Base-by-base conservation (phyloP, 1,140 invertebrate species). In the Triops longicaudatus region DNA sequence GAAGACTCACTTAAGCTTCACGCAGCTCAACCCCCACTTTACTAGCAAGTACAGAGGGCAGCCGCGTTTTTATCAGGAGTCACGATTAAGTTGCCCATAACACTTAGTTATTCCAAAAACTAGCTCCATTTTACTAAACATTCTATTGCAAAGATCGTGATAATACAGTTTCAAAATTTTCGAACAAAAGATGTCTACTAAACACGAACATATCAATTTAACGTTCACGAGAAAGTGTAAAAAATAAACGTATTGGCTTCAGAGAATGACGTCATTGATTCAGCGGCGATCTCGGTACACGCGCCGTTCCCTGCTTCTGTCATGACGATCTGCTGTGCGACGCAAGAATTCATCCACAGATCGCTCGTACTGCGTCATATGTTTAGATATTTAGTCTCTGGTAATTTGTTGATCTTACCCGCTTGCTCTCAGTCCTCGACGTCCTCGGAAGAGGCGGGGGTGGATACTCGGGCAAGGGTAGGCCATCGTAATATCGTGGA, bases 341-440 rank as follows among this genome's bases (percentile, higher is more conserved):
- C 94, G 92, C 72, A 96, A 85, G 83, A 96, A 95, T 82, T 95
- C 93, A 83, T 95, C 93, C 37, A 97, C 94, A 77, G 93, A 94
- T 73, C 94, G 88, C 82, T 96, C 93, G 84, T 95, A 95, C 83
- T 87, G 81, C 73, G 84, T 81, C 78, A 37, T 37, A 37, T 7
- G 41, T 75, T 79, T 26, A 26, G 26, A 76, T n/a, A 22, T 4
- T 71, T 17, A 76, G 26, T 9, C 63, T 37, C n/a, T 17, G 31
- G 22, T 79, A 14, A 41, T 10, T 11, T 74, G 12, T 6, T 5
- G 26, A 31, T 27, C 10, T 28, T 77, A 77, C 76, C 27, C 76
- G 73, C n/a, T 77, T 72, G 41, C 71, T 73, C n/a, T 77, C 76
- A 28, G 26, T 26, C n/a, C 76, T 72, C 11, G 76, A 77, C 1